Evolutionary conservation across 2,888 invertebrate genomes (phyloP), one percentile per base, ranked within the genome.

Genomic region (Polietes domitor): DNA sequence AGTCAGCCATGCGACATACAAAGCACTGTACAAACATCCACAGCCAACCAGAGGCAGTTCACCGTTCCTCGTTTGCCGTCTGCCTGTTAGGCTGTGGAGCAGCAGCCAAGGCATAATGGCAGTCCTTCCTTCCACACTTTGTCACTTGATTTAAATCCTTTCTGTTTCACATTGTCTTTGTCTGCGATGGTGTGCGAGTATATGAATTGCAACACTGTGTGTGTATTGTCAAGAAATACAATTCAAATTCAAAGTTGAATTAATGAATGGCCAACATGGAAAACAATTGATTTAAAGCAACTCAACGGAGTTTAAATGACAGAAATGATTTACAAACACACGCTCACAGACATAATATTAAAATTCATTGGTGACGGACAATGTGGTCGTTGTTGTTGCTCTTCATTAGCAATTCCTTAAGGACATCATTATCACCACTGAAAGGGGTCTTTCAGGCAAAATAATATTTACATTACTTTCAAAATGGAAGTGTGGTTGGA

Each of bases 351-450:
- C n/a, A n/a, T 32, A 61, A 32, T 63, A 21, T 37, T 12, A n/a
- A 4, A 47, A 47, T 4, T 15, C n/a, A 47, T 47, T 47, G 3
- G 1, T 47, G n/a, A 15, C n/a, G n/a, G 47, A 47, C 7, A n/a
- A 43, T 17, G 61, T 63, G 0, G 41, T 28, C 26, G 41, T 28
- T 68, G 19, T 19, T 68, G 68, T 70, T 41, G 43, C 1, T 68
- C 12, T 26, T 80, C 77, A 77, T 83, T 83, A 83, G 32, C 70
- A 74, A 80, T 71, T 71, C 77, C 80, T 70, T 77, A 55, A 80
- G 83, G 83, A 80, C 77, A 74, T 74, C 70, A 74, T 77, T 73
- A 77, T 63, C 43, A 68, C 47, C 37, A 68, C 3, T 12, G 53
- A 10, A 47, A 47, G 9, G 5, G n/a, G 43, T 55, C 19, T 28